Evolutionary conservation across 2,888 invertebrate species (phyloP).

Genomic region (Enchytraeus crypticus): DNA sequence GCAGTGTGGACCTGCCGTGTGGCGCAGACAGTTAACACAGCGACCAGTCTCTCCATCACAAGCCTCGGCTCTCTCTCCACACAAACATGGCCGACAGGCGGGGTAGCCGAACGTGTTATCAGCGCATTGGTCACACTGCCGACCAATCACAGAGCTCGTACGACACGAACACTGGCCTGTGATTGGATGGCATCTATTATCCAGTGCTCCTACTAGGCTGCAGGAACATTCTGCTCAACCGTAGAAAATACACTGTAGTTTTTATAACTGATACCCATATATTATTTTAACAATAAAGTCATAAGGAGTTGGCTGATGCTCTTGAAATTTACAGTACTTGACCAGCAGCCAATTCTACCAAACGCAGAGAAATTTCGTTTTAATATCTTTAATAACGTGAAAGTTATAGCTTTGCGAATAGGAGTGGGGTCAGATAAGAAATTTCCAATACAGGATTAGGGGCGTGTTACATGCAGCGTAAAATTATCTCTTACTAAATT

Average conservation of each 20-base stretch:
- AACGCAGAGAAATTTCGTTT: too few species aligned
- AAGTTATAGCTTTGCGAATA: too few species aligned
- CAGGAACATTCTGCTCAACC: slow-evolving; percentile 67
- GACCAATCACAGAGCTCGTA: slow-evolving; percentile 82
- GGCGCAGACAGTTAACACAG: slow-evolving; percentile 77
- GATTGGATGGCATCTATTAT: slow-evolving; percentile 63
- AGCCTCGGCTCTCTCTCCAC: slow-evolving; percentile 88
- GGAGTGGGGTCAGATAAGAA: too few species aligned
- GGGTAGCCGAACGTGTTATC: slow-evolving; percentile 59
- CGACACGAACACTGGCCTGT: slow-evolving; percentile 89
- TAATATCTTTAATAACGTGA: too few species aligned
- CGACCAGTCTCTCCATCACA: slow-evolving; percentile 84
- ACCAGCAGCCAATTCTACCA: too few species aligned
- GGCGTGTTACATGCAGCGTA: background rate
- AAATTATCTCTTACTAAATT: background rate
- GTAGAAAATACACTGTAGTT: background rate
- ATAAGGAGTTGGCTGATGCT: too few species aligned
- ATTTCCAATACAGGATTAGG: too few species aligned
- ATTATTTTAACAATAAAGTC: too few species aligned
- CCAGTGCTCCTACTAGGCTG: slow-evolving; percentile 60
- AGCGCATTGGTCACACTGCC: slow-evolving; percentile 64
- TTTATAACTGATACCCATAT: background rate
- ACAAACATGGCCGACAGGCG: slow-evolving; percentile 85
- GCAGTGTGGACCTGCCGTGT: slow-evolving; percentile 78
- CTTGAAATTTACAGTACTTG: too few species aligned